Evolutionary conservation across 2,113 vertebrate species (phyloP), one percentile per base, ranked within the genome.

Genomic region (Gila orcuttii): DNA sequence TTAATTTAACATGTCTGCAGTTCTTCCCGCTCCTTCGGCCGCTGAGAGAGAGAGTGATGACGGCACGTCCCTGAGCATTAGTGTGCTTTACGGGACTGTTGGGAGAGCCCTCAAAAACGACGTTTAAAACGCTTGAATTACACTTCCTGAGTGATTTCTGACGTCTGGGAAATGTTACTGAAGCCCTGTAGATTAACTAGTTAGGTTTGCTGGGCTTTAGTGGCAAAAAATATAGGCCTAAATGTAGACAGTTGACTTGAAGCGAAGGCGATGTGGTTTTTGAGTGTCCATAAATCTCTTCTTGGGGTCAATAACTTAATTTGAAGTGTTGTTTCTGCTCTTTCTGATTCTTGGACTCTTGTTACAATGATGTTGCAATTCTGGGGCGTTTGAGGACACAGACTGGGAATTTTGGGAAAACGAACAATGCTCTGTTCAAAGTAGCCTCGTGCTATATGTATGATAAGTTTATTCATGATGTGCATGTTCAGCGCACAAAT

Each of bases 1-100:
- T 64, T 69, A 69, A 85, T 90, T 47, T 82, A 85, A 31, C 80
- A 82, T 82, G 9, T 3, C 80, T 69, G 36, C 15, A 36, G 77
- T 36, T 81, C 60, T 84, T 88, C 68, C 76, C 23, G 57, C 88
- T 89, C 80, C 86, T 84, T 47, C 28, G 85, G 31, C 25, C 42
- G 31, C 39, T 84, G 42, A 68, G 25, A 57, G 17, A 66, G 21
- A 68, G 68, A 64, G 75, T 55, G 75, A 52, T 77, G 75, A 77
- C 4, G 7, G 50, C 28, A 3, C 17, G 8, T 77, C 75, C 17
- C 28, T 55, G 75, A 33, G 28, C 50, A 77, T 76, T 76, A 52
- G 74, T 45, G 10, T 50, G 39, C 23, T 75, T 76, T 76, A 76
- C 45, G 3, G 45, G 74, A 52, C 74, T 76, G 28, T n/a, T 5